Base-by-base conservation (phyloP, 2,113 vertebrate species). In the Sterna hirundo region DNA sequence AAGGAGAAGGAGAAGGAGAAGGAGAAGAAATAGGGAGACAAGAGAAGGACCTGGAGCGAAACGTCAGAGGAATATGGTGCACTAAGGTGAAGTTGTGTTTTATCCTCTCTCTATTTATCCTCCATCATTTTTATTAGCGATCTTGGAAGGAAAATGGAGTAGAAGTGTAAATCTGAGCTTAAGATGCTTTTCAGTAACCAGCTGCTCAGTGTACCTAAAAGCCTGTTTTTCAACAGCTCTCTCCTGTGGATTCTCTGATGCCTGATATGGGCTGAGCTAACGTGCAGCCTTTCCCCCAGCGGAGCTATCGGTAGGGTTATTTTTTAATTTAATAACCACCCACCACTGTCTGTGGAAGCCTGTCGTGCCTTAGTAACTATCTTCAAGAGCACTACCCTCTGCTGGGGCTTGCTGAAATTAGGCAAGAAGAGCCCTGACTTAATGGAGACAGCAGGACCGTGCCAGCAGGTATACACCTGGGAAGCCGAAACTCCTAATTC, bases 51-150 rank as follows among this genome's bases (percentile, higher is more conserved):
- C 9, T 46, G 38, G 23, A 83, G 12, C 2, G 1, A 88, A 70
- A 82, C 3, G 10, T 11, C n/a, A 57, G 58, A 52, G 22, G 13
- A 92, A 29, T 30, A 15, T 0, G 0, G 4, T 0, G 0, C 7
- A 1, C 22, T 9, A 32, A 32, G 10, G 11, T 66, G 61, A 83
- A 16, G 7, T 10, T 47, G 15, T 11, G 5, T 49, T 92, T 78
- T 25, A 62, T 13, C 11, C 17, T 6, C 25, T 80, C 77, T 40
- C 44, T 69, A 10, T 72, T 78, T 55, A 75, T 44, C 30, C 13
- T 66, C 17, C 20, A 29, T 29, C 0, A 2, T 42, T 82, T 90
- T 55, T 52, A 34, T 79, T 47, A 61, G 7, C 7, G 3, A n/a
- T 40, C 19, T 74, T 51, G 32, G 49, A 84, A 58, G 54, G 38